phyloP scores from a whole-genome alignment of 2,888 invertebrate species.

The Cistogaster globosa region DNA sequence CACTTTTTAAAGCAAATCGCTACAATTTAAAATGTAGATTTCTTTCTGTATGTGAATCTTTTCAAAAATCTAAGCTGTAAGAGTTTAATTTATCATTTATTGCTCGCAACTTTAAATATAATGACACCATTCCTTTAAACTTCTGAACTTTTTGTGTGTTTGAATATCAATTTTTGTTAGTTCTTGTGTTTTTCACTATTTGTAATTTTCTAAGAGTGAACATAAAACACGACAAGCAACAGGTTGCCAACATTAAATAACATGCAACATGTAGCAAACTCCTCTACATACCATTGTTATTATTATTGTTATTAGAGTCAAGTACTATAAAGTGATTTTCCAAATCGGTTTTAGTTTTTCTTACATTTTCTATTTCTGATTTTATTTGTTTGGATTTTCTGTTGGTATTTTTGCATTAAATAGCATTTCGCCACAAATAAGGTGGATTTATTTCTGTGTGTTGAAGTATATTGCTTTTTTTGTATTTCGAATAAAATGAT shows the following conservation, averaged over 20 bases:
- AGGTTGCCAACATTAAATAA: conserved; percentile 71
- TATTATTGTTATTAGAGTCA: conserved; percentile 36
- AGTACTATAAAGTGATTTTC: conserved; percentile 55
- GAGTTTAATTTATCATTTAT: no score
- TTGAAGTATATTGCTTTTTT: conserved; percentile 21
- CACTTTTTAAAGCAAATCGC: no score
- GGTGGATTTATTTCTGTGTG: conserved; percentile 58
- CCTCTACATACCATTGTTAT: conserved; percentile 49
- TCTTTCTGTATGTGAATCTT: no score
- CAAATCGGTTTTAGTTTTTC: conserved; percentile 14
- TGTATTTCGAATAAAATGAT: background rate
- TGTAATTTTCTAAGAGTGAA: conserved; percentile 52
- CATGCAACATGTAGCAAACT: conserved; percentile 65
- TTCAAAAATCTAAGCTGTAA: no score
- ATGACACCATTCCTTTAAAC: background rate
- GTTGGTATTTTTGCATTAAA: conserved; percentile 59
- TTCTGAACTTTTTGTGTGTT: background rate
- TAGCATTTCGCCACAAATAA: conserved; percentile 72
- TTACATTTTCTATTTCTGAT: conserved; percentile 7
- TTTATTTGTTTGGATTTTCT: conserved; percentile 30
- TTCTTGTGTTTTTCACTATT: conserved; percentile 40
- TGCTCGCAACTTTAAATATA: no score
- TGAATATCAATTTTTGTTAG: conserved; percentile 33
- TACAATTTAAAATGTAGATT: no score
- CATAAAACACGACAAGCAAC: conserved; percentile 73